Evolutionary conservation across 2,888 invertebrate species (phyloP).

Genomic region (Brachynemurus nebulosus): DNA sequence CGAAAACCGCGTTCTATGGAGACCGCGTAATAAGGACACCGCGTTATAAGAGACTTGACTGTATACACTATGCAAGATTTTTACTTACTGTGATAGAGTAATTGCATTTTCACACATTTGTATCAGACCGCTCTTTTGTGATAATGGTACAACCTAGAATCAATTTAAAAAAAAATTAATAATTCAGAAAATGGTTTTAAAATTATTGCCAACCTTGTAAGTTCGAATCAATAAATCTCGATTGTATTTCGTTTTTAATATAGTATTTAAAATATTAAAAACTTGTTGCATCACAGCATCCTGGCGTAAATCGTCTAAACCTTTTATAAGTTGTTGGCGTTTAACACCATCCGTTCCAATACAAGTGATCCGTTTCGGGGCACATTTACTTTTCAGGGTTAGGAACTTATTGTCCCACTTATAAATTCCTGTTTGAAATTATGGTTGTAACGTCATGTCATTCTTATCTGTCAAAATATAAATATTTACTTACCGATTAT

Average conservation of each 20-base stretch:
- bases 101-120: conserved; percentile 89
- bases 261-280: conserved; percentile 76
- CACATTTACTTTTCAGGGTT: conserved; percentile 75
- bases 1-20: too few relatives aligned
- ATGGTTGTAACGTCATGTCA: not conserved
- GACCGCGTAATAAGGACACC: too few relatives aligned
- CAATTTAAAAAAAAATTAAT: too few relatives aligned
- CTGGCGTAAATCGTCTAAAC: conserved; percentile 85
- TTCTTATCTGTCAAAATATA: not conserved
- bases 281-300: conserved; percentile 99
- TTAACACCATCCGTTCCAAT: conserved; percentile 61
- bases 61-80: too few relatives aligned
- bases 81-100: conserved; percentile 49
- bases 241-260: conserved; percentile 55
- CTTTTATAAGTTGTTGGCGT: conserved; percentile 71
- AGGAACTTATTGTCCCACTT: conserved; percentile 50
- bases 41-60: too few relatives aligned
- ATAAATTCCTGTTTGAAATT: conserved; percentile 48
- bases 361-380: conserved; percentile 73
- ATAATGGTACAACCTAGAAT: conserved; percentile 65
- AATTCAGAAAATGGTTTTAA: too few relatives aligned
- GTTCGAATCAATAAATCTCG: conserved; percentile 69
- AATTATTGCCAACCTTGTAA: too few relatives aligned
- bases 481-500: conserved; percentile 42
- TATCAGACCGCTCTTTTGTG: conserved; percentile 76